These are phyloP conservation scores for Diachrysia chrysitis DNA, from an alignment of 2,888 invertebrate species.

Conservation along the genomic window DNA sequence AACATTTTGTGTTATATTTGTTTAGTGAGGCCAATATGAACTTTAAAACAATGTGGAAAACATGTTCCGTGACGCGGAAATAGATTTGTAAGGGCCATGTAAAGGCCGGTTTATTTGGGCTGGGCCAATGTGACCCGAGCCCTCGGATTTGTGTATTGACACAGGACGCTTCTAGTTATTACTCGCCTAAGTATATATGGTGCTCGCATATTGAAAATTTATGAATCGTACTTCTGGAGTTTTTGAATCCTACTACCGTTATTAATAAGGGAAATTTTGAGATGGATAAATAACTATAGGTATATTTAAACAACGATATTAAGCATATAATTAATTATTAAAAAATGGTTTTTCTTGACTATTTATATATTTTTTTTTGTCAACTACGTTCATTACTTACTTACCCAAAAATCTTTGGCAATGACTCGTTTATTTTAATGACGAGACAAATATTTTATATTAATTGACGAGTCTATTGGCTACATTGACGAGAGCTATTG, in stretches of 20 bases:
- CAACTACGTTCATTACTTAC: too few relatives aligned
- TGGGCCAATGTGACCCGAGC: not conserved
- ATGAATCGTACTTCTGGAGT: not conserved
- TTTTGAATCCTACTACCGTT: too few relatives aligned
- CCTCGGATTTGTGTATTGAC: not conserved
- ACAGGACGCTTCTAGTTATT: not conserved
- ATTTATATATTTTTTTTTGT: too few relatives aligned
- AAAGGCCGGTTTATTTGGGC: not conserved
- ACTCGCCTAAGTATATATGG: not conserved
- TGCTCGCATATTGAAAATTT: not conserved
- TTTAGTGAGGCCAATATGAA: slow-evolving; percentile 30
- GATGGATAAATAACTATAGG: too few relatives aligned
- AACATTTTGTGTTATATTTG: slow-evolving; percentile 40
- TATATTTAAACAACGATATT: too few relatives aligned
- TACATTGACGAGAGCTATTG: too few relatives aligned
- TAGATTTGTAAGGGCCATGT: slow-evolving; percentile 11
- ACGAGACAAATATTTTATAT: too few relatives aligned
- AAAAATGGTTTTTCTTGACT: not conserved
- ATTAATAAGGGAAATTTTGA: too few relatives aligned
- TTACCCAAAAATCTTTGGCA: too few relatives aligned
- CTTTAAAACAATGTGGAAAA: slow-evolving; percentile 20
- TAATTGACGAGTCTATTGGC: too few relatives aligned
- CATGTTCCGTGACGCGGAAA: slow-evolving; percentile 22
- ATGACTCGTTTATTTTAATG: too few relatives aligned
- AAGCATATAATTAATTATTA: not conserved